Evolutionary conservation across 2,113 vertebrate genomes (phyloP), one percentile per base, ranked within the genome.

Genomic region (Rhombomys opimus): DNA sequence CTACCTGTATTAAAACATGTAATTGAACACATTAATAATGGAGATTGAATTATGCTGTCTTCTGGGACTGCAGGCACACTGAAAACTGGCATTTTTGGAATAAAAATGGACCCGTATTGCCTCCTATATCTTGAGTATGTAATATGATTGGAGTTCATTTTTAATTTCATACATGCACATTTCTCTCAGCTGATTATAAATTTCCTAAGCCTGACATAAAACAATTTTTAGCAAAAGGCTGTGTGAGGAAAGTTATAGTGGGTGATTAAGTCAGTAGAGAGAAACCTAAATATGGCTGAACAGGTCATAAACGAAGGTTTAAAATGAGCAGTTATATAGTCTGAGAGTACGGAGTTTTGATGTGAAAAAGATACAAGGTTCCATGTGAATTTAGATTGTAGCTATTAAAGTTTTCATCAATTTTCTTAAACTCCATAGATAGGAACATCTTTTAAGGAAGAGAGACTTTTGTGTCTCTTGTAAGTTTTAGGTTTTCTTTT

Each of bases 261-360:
- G 84, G 73, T 91, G 92, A 89, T 97, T 96, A 98, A 97, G 95
- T 61, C 78, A 96, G 78, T 91, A 32, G 61, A 97, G 82, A 95
- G 91, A 97, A 97, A 90, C 75, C 94, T 94, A 97, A 94, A 97
- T 89, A 91, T 95, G 94, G 77, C 77, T 65, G n/a, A 96, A 75
- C 9, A 41, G 86, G 20, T 88, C 61, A 92, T 92, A 97, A 97
- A 92, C 0, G 88, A 85, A 95, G 35, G 90, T 89, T 93, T 92
- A 90, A 88, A 92, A 95, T 67, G 80, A 61, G 22, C 5, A 67
- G 57, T 57, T 80, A 93, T 52, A 72, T 50, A 85, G n/a, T 30
- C 41, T 18, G 67, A 86, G 67, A 96, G n/a, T 67, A 95, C 73
- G 73, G 57, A 94, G 90, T 70, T 87, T 70, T 91, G 35, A 92